Evolutionary conservation across 2,797 vertebrate genomes (phyloP), one percentile per base, ranked within the genome.

Genomic region (Thalassophryne amazonica): DNA sequence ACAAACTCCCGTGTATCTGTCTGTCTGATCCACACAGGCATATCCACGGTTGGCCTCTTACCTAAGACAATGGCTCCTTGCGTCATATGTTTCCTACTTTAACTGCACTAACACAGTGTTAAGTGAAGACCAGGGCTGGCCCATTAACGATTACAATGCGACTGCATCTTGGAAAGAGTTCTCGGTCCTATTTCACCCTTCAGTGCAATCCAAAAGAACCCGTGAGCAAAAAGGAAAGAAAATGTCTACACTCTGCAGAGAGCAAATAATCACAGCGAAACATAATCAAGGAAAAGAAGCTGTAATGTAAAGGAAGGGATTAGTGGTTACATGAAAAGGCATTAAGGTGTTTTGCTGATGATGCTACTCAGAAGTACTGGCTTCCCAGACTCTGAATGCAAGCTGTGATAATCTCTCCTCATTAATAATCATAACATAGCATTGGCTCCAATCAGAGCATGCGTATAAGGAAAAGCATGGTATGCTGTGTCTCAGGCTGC

Each of bases 291-390:
- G 45, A 63, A 58, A 52, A 58, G 25, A 60, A 48, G 31, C 46
- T 59, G 39, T 66, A 73, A 77, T 78, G 76, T 76, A 74, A 80
- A 83, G 71, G 50, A 78, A 53, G 47, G 74, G 70, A 86, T 88
- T 82, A 84, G 73, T 67, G 55, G 60, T 77, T 76, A 69, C 76
- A 70, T 78, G 49, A 71, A 85, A 76, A 80, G 50, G 42, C 72
- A 82, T 86, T 86, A 81, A 75, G 58, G 63, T 86, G 76, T 77
- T 83, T 83, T 57, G 42, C 60, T 80, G 70, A 82, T 80, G 57
- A 73, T 81, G 54, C 55, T 46, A 50, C 54, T 78, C 75, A 68
- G 48, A 80, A 66, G 49, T 15, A 15, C 55, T 52, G 21, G 53
- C 41, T 62, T 45, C 57, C 68, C 39, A 67, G 49, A 61, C 52